Percentiles rank a stretch among this genome's conserved stretches.
phyloP scores from a whole-genome alignment of 2,888 invertebrate species.

The Apodemia mormo region DNA sequence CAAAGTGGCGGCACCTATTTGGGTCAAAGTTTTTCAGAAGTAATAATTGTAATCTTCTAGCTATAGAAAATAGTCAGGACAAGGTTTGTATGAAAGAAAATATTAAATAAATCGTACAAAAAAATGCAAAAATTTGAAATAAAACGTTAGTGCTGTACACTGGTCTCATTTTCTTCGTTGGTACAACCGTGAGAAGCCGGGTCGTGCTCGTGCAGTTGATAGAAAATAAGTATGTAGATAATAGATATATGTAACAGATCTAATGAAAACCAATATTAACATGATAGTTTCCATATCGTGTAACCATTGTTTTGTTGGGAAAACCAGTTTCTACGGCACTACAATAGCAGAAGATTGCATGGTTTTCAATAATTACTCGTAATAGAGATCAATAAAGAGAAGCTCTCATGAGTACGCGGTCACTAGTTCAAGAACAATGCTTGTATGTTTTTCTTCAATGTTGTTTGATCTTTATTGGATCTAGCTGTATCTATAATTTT shows the following conservation, averaged over 20 bases:
- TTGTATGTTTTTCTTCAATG: neutral
- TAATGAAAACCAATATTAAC: neutral
- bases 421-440: slow-evolving; percentile 10
- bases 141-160: too few species aligned
- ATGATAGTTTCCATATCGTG: neutral
- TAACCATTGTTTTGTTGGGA: neutral
- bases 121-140: too few species aligned
- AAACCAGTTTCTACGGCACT: neutral
- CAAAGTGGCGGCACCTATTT: too few species aligned
- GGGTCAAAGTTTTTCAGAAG: too few species aligned
- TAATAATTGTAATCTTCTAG: too few species aligned
- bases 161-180: too few species aligned
- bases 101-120: too few species aligned
- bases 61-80: too few species aligned
- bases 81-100: too few species aligned
- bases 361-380: neutral
- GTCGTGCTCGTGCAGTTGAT: too few species aligned
- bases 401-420: slow-evolving; percentile 6
- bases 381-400: slow-evolving; percentile 7
- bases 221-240: too few species aligned
- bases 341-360: slow-evolving; percentile 9
- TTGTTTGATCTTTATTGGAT: slow-evolving; percentile 2
- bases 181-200: too few species aligned
- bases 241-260: neutral
- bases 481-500: neutral